Percentiles rank a stretch among this genome's conserved stretches.
Evolutionary conservation across 2,888 invertebrate species (phyloP).

Genomic region (Dusona sp.): DNA sequence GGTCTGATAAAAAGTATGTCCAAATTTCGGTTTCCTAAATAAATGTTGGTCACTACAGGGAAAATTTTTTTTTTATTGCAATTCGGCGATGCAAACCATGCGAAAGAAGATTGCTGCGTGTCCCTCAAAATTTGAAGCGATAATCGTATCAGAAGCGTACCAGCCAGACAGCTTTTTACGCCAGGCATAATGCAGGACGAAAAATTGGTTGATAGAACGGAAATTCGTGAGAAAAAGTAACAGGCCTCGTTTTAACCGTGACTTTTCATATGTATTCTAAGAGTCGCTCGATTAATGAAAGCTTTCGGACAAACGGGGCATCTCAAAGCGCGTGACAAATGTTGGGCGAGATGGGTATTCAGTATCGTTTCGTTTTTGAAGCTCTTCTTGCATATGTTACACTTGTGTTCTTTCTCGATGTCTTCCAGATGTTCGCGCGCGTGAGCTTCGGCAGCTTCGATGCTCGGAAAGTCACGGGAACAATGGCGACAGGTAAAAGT

Average conservation of each 20-base stretch:
- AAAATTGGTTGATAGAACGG: background rate
- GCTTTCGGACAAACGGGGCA: slow-evolving; percentile 78
- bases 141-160: too few relatives aligned
- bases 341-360: slow-evolving; percentile 76
- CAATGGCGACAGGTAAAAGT: slow-evolving; percentile 80
- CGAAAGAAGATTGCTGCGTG: too few relatives aligned
- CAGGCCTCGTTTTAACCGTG: slow-evolving; percentile 68
- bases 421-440: slow-evolving; percentile 77
- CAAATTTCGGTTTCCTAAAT: background rate
- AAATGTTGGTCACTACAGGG: background rate
- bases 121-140: too few relatives aligned
- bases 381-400: slow-evolving; percentile 76
- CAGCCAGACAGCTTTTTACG: background rate
- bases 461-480: slow-evolving; percentile 76
- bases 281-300: slow-evolving; percentile 77
- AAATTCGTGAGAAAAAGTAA: background rate
- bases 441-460: slow-evolving; percentile 79
- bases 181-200: background rate
- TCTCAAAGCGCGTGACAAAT: slow-evolving; percentile 75
- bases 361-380: slow-evolving; percentile 71
- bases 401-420: slow-evolving; percentile 72
- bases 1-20: background rate
- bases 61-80: background rate
- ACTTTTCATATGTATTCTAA: slow-evolving; percentile 77
- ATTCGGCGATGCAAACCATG: background rate